phyloP scores from a whole-genome alignment of 2,797 vertebrate species.

The Neosalanx taihuensis region DNA sequence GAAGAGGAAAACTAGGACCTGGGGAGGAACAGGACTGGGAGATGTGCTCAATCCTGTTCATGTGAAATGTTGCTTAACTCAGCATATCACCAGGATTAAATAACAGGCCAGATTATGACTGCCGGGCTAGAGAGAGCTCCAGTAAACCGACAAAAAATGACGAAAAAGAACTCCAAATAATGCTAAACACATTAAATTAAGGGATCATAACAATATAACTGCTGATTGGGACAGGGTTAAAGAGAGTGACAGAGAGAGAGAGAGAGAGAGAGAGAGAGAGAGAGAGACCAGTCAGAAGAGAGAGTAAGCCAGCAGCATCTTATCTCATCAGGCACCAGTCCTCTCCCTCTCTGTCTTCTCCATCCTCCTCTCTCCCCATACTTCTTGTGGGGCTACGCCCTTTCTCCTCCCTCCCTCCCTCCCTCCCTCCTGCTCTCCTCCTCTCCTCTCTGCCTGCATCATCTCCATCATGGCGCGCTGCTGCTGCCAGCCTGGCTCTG shows the following conservation, averaged over 20 bases:
- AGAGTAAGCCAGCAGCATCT: neutral
- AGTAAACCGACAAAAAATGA: neutral
- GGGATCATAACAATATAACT: neutral
- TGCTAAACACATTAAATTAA: neutral
- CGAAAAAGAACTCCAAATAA: neutral
- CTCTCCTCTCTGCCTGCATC: conserved; percentile 11
- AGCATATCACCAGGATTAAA: neutral
- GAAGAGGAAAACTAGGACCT: neutral
- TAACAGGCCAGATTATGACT: neutral
- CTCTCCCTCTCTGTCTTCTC: neutral
- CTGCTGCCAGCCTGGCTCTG: conserved; percentile 29
- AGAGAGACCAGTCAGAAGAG: neutral
- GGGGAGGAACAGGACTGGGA: neutral
- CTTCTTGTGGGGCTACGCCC: neutral
- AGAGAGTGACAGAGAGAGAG: conserved; percentile 2
- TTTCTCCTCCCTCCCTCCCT: neutral
- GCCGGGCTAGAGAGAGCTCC: neutral
- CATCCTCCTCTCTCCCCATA: neutral
- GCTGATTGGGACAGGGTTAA: neutral
- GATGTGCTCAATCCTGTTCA: neutral
- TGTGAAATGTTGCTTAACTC: neutral
- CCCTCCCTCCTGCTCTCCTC: neutral
- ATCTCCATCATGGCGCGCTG: conserved; percentile 36
- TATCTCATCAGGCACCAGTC: neutral
- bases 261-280: conserved; percentile 7